Percentiles rank a stretch among this genome's conserved stretches.
These are phyloP conservation scores for Phataginus tricuspis DNA, from an alignment of 2,797 vertebrate species.

Conservation along the genomic window DNA sequence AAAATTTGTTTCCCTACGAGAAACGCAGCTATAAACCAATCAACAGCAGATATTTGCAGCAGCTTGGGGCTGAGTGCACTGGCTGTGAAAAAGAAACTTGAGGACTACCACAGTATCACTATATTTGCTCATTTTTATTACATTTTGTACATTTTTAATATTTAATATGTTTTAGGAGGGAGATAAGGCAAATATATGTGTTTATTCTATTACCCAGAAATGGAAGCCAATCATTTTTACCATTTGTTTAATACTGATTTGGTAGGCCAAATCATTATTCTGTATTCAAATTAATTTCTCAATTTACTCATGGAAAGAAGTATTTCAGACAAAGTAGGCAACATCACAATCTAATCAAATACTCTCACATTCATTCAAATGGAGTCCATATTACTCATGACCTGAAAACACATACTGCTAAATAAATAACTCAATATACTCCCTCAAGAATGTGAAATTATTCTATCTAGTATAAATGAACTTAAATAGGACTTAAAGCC, in stretches of 20 bases:
- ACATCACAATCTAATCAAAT: neutral
- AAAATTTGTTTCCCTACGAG: neutral
- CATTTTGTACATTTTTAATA: neutral
- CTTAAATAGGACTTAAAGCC: neutral
- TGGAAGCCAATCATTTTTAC: neutral
- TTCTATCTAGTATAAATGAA: neutral
- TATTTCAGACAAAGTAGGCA: constrained; percentile 26
- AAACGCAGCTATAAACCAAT: neutral
- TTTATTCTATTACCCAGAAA: neutral
- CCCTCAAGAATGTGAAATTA: neutral
- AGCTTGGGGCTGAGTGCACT: neutral
- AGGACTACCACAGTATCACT: rapidly evolving
- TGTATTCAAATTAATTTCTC: neutral
- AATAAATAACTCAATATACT: constrained; percentile 5
- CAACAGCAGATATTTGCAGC: neutral
- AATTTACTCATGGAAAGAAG: neutral
- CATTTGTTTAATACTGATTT: neutral
- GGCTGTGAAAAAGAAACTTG: neutral
- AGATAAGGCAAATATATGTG: neutral
- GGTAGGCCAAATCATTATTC: neutral
- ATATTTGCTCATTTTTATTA: neutral
- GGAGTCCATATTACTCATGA: neutral
- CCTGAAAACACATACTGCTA: neutral
- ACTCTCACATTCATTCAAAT: neutral
- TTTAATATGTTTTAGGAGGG: neutral